Percentiles rank a stretch among this genome's conserved stretches.
These are phyloP conservation scores for Oreonectes daqikongensis DNA, from an alignment of 2,797 vertebrate genomes.

Conservation along the genomic window DNA sequence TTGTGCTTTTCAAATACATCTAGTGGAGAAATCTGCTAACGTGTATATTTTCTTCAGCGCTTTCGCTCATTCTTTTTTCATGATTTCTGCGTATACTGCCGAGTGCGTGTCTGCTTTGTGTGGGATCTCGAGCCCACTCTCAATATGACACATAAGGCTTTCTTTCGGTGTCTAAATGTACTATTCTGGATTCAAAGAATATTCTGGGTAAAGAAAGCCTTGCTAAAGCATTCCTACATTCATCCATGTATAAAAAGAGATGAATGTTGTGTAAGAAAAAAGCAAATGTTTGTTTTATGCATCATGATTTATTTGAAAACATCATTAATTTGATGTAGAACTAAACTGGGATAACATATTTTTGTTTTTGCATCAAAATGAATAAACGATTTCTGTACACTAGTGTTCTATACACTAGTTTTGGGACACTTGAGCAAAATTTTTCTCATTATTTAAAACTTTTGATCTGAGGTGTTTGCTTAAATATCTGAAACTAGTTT, in stretches of 20 bases:
- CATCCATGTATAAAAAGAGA: background rate
- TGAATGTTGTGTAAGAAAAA: background rate
- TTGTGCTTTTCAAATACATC: background rate
- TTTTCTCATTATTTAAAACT: too few species aligned
- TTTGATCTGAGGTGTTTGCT: too few species aligned
- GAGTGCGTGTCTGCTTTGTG: background rate
- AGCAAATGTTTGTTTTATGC: background rate
- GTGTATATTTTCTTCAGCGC: too few species aligned
- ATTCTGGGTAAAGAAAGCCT: background rate
- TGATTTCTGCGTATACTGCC: background rate
- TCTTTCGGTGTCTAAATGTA: slow-evolving; percentile 19
- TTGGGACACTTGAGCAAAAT: too few species aligned
- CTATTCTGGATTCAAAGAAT: background rate
- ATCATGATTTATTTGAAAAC: background rate
- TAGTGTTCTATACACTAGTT: too few species aligned
- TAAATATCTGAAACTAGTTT: too few species aligned
- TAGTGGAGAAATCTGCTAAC: background rate
- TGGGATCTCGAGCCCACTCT: slow-evolving; percentile 3
- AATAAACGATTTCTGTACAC: too few species aligned
- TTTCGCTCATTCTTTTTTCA: background rate
- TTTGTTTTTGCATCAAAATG: slow-evolving; percentile 12
- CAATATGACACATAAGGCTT: background rate
- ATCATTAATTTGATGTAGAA: background rate
- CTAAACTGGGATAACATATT: slow-evolving; percentile 3
- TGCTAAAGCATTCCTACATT: background rate